Evolutionary conservation across 2,888 invertebrate genomes (phyloP).

Genomic region (Pecten maximus): DNA sequence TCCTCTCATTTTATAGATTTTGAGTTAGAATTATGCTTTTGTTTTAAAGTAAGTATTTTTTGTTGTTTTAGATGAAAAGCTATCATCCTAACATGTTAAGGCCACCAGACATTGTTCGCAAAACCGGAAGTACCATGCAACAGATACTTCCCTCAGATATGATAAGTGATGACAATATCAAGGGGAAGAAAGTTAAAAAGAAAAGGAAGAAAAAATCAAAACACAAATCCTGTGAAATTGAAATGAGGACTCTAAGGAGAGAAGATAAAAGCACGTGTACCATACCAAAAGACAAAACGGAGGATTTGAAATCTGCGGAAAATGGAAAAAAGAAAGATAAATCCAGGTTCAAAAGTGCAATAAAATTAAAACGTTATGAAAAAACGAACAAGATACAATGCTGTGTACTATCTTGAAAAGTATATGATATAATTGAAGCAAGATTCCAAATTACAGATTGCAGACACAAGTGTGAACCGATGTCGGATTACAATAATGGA

Average conservation of each 20-base stretch:
- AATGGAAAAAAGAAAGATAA: neutral
- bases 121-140: constrained; percentile 13
- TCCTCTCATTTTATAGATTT: neutral
- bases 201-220: constrained; percentile 20
- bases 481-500: too few relatives aligned
- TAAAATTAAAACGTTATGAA: neutral
- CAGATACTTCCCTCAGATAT: neutral
- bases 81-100: constrained; percentile 71
- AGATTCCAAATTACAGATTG: too few relatives aligned
- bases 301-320: neutral
- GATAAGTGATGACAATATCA: neutral
- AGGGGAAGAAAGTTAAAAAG: neutral
- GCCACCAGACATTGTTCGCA: constrained; percentile 48
- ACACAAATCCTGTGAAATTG: neutral
- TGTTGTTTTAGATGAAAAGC: constrained; percentile 70
- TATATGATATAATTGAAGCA: too few relatives aligned
- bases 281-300: neutral
- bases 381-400: neutral
- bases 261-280: neutral
- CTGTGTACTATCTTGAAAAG: neutral
- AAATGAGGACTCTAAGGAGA: neutral
- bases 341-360: neutral
- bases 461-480: too few relatives aligned
- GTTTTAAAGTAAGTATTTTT: neutral
- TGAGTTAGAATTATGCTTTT: neutral